Base-by-base conservation (phyloP, 2,797 vertebrate species). In the Microchirus variegatus region DNA sequence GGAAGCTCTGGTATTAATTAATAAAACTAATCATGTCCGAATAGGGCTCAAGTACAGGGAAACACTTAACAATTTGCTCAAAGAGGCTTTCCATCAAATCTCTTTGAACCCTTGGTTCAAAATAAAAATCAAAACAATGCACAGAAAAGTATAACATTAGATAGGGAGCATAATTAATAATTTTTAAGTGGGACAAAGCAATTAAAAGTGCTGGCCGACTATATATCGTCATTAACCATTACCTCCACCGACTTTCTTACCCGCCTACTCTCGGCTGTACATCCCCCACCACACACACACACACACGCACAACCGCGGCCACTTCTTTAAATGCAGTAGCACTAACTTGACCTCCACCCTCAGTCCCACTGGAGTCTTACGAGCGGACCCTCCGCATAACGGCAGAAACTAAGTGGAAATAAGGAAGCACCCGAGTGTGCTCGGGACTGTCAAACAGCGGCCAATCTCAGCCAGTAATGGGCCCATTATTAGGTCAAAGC, bases 391-490 rank as follows among this genome's bases (percentile, higher is more conserved):
- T 36, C 53, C n/a, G 5, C 15, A 15, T 43, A 70, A 75, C 61
- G 40, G 9, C 47, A 55, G 37, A 22, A 61, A 49, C 48, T 52
- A 59, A 74, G 71, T 36, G 62, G 60, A 56, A 78, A 66, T 41
- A 62, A 70, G 63, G 62, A 52, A 73, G 61, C 64, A 57, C 36
- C 59, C 46, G 4, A 80, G 69, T 74, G 68, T 40, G 71, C 73
- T 74, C 60, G n/a, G 52, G 60, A 67, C 64, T 79, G 82, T 85
- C 81, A 82, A 65, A 68, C 67, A 53, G 82, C 46, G 68, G 62
- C 67, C 67, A 67, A 38, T 77, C 75, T 67, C 66, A 59, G 74
- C 57, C 71, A 72, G 82, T 89, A 91, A 89, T 86, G 69, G 88
- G 71, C 64, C 73, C 71, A 72, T 90, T 87, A 84, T 84, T 83